A percentile compares a stretch with the other conserved stretches of the same genome.
These are phyloP conservation scores for Conopomorpha cramerella DNA, from an alignment of 1,140 invertebrate genomes.

Conservation along the genomic window DNA sequence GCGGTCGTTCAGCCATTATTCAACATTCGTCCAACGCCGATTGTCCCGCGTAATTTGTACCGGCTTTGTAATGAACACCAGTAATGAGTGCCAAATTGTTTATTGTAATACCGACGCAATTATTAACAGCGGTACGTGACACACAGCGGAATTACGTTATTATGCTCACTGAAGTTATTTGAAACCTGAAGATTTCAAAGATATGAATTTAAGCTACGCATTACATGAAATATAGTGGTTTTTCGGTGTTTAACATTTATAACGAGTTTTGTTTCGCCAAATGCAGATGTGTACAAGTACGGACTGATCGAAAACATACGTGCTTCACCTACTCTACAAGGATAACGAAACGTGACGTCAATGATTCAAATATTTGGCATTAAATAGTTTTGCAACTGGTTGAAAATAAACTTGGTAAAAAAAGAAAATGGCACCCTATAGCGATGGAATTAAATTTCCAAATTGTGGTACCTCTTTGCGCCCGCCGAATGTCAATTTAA, in stretches of 20 bases:
- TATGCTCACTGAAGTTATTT: no score
- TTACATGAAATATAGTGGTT: no score
- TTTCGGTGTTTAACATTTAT: no score
- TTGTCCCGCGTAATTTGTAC: no score
- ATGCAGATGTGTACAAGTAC: no score
- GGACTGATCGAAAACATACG: no score
- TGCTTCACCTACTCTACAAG: no score
- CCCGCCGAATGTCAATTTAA: constrained; percentile 56
- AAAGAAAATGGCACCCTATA: no score
- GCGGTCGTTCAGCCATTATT: constrained; percentile 52
- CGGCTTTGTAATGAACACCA: constrained; percentile 42
- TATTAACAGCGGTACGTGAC: constrained; percentile 42
- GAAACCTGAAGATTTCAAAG: no score
- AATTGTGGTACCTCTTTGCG: constrained; percentile 10
- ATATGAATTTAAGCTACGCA: no score
- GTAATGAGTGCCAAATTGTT: constrained; percentile 53
- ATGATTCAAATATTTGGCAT: constrained; percentile 54
- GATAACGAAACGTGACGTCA: constrained; percentile 14
- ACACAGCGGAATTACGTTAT: no score
- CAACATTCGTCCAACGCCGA: constrained; percentile 37
- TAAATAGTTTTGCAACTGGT: constrained; percentile 15
- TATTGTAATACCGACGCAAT: constrained; percentile 49
- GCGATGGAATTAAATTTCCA: background rate
- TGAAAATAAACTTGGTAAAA: background rate
- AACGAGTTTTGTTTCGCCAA: no score